Conservation (phyloP, 2,888 invertebrate species). For the Pristionchus exspectatus region DNA sequence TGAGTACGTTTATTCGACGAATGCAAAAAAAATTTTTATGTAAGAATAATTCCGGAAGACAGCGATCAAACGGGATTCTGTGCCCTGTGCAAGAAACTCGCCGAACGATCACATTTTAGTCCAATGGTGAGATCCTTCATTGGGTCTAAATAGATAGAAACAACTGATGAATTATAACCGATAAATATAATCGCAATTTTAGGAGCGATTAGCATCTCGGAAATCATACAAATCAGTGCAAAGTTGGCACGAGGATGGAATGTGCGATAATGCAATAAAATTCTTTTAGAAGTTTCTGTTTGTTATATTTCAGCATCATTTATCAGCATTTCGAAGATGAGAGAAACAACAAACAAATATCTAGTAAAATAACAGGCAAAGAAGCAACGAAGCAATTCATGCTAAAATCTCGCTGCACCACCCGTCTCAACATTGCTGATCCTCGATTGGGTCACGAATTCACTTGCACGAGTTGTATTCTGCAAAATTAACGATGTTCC, state of each 20-base stretch:
- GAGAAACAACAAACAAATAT: neutral
- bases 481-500: neutral
- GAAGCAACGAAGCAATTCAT: neutral
- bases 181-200: too few species aligned
- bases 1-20: slow-evolving; percentile 54
- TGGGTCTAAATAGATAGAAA: too few species aligned
- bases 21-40: neutral
- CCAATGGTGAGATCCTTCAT: neutral
- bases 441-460: neutral
- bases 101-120: slow-evolving; percentile 9
- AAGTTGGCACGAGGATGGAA: neutral
- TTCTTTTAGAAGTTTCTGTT: neutral
- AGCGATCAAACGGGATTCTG: slow-evolving; percentile 51
- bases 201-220: neutral
- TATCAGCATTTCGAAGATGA: neutral
- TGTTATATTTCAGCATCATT: neutral
- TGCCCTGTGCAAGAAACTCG: slow-evolving; percentile 36
- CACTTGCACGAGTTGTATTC: neutral
- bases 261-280: neutral
- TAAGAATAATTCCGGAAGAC: slow-evolving; percentile 49
- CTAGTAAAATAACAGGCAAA: neutral
- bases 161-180: too few species aligned
- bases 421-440: neutral
- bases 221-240: slow-evolving; percentile 13
- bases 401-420: neutral